Evolutionary conservation across 2,113 vertebrate species (phyloP).

Genomic region (Proteles cristata): DNA sequence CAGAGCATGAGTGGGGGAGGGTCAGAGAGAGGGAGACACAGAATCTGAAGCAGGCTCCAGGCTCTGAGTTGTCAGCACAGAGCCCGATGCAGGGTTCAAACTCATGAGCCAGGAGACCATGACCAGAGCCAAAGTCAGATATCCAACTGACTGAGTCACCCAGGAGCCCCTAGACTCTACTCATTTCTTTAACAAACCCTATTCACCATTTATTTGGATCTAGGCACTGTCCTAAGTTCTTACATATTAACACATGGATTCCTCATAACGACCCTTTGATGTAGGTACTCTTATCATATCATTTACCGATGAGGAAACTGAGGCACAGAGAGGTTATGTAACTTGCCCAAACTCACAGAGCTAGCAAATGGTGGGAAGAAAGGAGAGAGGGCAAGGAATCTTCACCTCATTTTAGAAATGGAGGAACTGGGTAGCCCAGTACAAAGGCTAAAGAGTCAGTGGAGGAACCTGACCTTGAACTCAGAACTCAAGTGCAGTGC

Average conservation of each 20-base stretch:
- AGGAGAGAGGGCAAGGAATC: background rate
- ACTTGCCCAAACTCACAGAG: background rate
- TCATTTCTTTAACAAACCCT: background rate
- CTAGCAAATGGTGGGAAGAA: too few species aligned
- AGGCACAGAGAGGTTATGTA: background rate
- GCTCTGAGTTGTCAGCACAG: too few species aligned
- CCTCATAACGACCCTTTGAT: background rate
- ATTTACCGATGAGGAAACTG: background rate
- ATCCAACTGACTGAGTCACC: too few species aligned
- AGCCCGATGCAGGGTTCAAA: too few species aligned
- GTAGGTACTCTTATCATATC: background rate
- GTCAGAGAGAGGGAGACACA: too few species aligned
- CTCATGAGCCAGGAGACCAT: too few species aligned
- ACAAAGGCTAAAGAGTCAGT: background rate
- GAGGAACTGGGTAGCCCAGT: background rate
- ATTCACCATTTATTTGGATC: background rate
- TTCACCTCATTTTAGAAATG: background rate
- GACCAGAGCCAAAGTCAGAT: too few species aligned
- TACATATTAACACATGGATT: background rate
- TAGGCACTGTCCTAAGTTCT: background rate
- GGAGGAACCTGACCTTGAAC: background rate
- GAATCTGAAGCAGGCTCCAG: too few species aligned
- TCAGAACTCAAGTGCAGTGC: background rate
- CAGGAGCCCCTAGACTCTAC: background rate
- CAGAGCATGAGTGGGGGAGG: too few species aligned